phyloP scores from a whole-genome alignment of 2,888 invertebrate species.

The Rhagonycha lutea region DNA sequence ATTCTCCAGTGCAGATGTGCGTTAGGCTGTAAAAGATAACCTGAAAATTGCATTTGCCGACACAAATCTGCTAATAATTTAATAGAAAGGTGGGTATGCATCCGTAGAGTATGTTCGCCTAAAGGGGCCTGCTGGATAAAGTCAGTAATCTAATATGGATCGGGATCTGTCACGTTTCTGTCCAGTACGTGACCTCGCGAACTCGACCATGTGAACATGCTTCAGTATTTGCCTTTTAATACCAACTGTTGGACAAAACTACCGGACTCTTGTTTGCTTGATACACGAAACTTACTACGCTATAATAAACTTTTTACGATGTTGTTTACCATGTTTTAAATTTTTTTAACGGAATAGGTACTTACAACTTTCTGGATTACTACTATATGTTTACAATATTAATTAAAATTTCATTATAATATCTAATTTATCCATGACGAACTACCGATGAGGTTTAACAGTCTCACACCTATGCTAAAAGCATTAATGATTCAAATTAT shows the following conservation, averaged over 20 bases:
- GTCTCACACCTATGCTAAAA: neutral
- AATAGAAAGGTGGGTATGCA: constrained; percentile 29
- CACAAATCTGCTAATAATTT: constrained; percentile 27
- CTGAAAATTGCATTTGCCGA: constrained; percentile 22
- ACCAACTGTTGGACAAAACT: constrained; percentile 33
- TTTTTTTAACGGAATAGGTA: neutral
- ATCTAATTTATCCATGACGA: neutral
- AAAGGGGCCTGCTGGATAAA: constrained; percentile 21
- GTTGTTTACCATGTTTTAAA: neutral
- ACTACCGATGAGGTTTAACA: neutral
- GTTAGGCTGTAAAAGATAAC: constrained; percentile 7
- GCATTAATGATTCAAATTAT: neutral
- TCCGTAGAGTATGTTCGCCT: constrained; percentile 19
- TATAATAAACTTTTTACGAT: neutral
- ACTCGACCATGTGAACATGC: constrained; percentile 52
- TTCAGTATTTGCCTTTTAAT: constrained; percentile 47
- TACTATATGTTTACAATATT: neutral
- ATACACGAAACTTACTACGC: constrained; percentile 8
- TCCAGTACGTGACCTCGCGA: constrained; percentile 53
- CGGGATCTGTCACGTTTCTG: constrained; percentile 55
- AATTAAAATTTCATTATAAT: neutral
- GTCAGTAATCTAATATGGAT: constrained; percentile 54
- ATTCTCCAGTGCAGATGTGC: neutral
- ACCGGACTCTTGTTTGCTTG: constrained; percentile 15
- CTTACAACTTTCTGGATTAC: neutral